A percentile compares a stretch with the other conserved stretches of the same genome.
Conservation (phyloP, 2,113 vertebrate genomes). For the Eretmochelys imbricata region DNA sequence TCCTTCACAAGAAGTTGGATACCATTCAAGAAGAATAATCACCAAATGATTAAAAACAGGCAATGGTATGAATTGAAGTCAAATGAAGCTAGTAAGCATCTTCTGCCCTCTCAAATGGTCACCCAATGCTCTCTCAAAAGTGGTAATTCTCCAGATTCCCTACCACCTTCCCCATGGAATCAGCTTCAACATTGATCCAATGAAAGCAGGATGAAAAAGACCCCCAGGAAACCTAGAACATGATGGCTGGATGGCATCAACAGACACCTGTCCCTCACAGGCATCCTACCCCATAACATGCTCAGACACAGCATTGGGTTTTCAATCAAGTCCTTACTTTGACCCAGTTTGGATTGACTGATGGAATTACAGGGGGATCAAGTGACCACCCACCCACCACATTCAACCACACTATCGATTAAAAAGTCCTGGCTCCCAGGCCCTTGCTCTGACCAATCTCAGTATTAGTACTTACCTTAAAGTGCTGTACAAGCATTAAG, state of each 20-base stretch:
- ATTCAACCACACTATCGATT: too few species aligned
- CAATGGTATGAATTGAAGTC: not conserved
- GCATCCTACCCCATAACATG: not conserved
- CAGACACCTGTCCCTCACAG: not conserved
- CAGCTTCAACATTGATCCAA: not conserved
- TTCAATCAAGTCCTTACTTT: not conserved
- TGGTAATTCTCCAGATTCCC: not conserved
- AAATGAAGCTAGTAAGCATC: not conserved
- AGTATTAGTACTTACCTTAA: too few species aligned
- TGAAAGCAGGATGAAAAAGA: not conserved
- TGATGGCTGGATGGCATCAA: not conserved
- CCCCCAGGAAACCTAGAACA: not conserved
- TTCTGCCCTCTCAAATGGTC: not conserved
- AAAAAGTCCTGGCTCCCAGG: too few species aligned
- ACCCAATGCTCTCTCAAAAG: too few species aligned
- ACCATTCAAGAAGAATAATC: not conserved
- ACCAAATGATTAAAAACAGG: not conserved
- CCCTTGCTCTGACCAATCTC: too few species aligned
- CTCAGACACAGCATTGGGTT: not conserved
- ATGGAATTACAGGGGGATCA: not conserved
- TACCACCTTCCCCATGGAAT: not conserved
- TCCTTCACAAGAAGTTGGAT: too few species aligned
- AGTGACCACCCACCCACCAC: not conserved
- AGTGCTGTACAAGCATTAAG: not conserved
- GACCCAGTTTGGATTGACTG: not conserved